Conservation (phyloP, 2,113 vertebrate species). For the Ceyx cyanopectus region DNA sequence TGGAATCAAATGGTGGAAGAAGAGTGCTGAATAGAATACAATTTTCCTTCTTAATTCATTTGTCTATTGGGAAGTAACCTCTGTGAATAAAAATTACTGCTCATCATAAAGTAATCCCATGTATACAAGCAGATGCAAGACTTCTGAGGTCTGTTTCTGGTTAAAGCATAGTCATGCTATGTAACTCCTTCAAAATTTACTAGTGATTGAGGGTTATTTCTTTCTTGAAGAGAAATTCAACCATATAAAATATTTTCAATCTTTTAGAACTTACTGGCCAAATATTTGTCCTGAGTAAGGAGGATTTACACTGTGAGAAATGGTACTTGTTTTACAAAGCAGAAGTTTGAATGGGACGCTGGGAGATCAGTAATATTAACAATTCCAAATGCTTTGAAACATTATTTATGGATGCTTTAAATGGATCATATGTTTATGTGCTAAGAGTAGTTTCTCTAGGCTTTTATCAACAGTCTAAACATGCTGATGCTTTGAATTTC, state of each 20-base stretch:
- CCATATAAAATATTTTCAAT: neutral
- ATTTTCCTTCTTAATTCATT: neutral
- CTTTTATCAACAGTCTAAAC: neutral
- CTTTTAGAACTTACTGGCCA: neutral
- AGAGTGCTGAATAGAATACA: neutral
- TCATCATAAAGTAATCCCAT: neutral
- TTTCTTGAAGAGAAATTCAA: neutral
- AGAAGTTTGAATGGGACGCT: neutral
- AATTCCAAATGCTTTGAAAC: neutral
- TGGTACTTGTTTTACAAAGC: neutral
- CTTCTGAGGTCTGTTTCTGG: constrained; percentile 5
- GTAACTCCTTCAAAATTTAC: neutral
- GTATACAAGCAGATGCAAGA: neutral
- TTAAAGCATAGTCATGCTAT: neutral
- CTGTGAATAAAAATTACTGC: constrained; percentile 11
- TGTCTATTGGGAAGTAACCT: neutral
- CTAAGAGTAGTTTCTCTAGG: neutral
- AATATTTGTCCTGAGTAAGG: neutral
- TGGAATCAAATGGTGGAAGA: neutral
- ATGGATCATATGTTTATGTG: fast-evolving
- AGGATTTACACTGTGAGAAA: neutral
- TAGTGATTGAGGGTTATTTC: neutral
- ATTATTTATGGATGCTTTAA: neutral
- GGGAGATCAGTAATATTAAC: neutral
- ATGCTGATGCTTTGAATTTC: neutral